Conservation (phyloP, 1,140 invertebrate genomes). For the Paramacrobiotus metropolitanus region DNA sequence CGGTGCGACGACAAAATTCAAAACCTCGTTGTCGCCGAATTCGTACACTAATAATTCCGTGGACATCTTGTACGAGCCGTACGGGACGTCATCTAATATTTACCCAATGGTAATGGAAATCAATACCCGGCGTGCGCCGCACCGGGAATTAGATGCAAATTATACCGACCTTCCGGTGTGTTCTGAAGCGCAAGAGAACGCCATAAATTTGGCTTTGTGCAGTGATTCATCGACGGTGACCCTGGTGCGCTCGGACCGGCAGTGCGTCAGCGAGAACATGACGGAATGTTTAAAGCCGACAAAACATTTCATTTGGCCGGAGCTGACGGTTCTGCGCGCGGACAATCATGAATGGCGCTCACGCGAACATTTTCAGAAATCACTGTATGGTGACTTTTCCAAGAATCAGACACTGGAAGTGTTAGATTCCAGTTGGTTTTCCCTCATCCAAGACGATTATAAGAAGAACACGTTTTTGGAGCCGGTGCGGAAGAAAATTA, state of each 20-base stretch:
- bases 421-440: background rate
- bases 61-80: background rate
- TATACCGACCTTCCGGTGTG: background rate
- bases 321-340: background rate
- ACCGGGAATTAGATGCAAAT: background rate
- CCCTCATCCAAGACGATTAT: background rate
- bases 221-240: background rate
- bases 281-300: slow-evolving; percentile 1
- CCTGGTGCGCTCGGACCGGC: no score
- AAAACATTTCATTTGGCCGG: background rate
- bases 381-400: background rate
- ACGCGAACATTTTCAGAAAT: background rate
- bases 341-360: slow-evolving; percentile 1
- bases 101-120: background rate
- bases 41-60: background rate
- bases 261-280: background rate
- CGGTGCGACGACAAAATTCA: background rate
- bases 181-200: background rate
- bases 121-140: background rate
- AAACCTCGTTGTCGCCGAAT: background rate
- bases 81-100: background rate
- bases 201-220: background rate
- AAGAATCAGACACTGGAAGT: background rate
- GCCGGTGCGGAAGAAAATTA: background rate
- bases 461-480: background rate